Base-by-base conservation (phyloP, 2,888 invertebrate genomes). In the Enoplolaimus lenunculus region DNA sequence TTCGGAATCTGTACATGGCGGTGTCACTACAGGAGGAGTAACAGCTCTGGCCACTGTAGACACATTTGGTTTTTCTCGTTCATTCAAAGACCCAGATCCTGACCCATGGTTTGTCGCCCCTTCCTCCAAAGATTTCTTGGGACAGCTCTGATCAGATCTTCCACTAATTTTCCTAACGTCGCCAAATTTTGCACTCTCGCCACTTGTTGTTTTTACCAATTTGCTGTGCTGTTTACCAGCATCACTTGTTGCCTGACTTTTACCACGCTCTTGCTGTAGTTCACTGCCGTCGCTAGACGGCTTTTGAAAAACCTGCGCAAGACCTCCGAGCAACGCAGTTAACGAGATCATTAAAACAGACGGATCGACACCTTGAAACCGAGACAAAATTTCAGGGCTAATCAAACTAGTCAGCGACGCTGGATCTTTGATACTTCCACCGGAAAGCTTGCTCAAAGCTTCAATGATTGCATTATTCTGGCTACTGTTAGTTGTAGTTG, bases 301-400 rank as follows among this genome's bases (percentile, higher is more conserved):
- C 45, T 45, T 21, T 21, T 45, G 45, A 7, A 66, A 21, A 2
- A 34, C 67, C 31, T 66, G 67, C 7, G 67, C 67, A 2, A 66
- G n/a, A 13, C 67, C 67, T 7, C 67, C 67, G 34, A 66, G 33
- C 3, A 66, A 34, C n/a, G 67, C 67, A 21, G 67, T 66, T 34
- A 66, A 34, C n/a, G 67, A 66, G 2, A 66, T 34, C 67, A 66
- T 66, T 7, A 66, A 34, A 7, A 66, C 67, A 3, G 67, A 66
- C 7, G 67, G 33, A 34, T 66, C 67, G 33, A 66, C 67, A 13
- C 33, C 30, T 13, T 66, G 67, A 3, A 66, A 34, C 31, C 34
- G 31, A 2, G 28, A 2, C 67, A 66, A 34, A 30, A 66, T 31
- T 66, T 66, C 67, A 3, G 67, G 67, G 34, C 34, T 66, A 21